Base-by-base conservation (phyloP, 37 sponge, comb jelly and placozoan species). In the Aplysina aerophoba region DNA sequence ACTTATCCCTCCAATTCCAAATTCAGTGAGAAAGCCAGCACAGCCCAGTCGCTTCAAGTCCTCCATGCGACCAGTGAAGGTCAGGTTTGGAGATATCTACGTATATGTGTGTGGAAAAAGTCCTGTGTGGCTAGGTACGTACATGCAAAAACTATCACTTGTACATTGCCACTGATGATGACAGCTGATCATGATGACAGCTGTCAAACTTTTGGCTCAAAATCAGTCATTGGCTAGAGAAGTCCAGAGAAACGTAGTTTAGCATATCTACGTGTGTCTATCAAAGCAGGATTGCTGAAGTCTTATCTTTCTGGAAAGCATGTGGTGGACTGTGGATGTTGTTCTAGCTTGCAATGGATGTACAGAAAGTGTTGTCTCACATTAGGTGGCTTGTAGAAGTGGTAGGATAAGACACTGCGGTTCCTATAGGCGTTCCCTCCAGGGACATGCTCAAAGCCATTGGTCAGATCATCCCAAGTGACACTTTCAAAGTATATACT, bases 381-480 rank as follows among this genome's bases (percentile, higher is more conserved):
- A 81, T 81, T 65, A 35, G 95, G 95, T 28, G 95, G 95, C 2
- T 83, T 79, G 62, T 96, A 96, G 83, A 92, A 93, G 74, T 96
- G 97, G 53, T 86, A 96, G 55, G 92, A 89, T 6, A 96, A 60
- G 1, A 93, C 94, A 86, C 97, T 96, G 31, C 94, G 91, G 85
- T 96, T 91, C 27, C 73, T 55, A 61, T 91, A 93, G 13, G 74
- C 88, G 0, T 36, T 24, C 14, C 97, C 97, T 38, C 94, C 94
- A 53, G 97, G 97, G 6, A 93, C 92, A 30, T 73, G 55, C 34
- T 92, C 90, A 86, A 96, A 93, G 38, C 97, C 97, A 38, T 86
- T 90, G 11, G 84, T 86, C 54, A 81, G 30, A 55, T 92, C 88
- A 55, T 88, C 95, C 95, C 95, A 95, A 14, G 95, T 95, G 24